Evolutionary conservation across 1,140 invertebrate species (phyloP), one percentile per base, ranked within the genome.

Genomic region (Nasonia giraulti): DNA sequence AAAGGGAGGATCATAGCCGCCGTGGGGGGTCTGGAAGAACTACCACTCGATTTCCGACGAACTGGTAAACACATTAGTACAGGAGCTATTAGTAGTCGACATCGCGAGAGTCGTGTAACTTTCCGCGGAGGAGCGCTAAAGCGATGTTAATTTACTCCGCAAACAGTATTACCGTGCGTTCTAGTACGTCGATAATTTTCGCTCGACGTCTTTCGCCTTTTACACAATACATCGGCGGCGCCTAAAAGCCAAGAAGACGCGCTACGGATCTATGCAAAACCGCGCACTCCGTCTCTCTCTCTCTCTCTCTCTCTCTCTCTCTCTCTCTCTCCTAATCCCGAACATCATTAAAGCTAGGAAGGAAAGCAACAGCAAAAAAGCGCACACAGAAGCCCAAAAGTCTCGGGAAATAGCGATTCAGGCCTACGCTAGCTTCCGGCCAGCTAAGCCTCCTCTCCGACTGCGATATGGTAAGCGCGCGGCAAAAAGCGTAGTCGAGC

Each of bases 21-120:
- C 31, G n/a, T 1, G n/a, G 55, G 75, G 80, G 83, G 80, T 62
- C 79, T 27, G 1, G 27, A 31, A 77, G 37, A 40, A 40, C 37
- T 5, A 40, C 40, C 8, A 83, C 44, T 79, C 44, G 69, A 80
- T 83, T 86, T 82, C 62, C 79, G 20, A 0, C 12, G 68, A 82
- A 81, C 79, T 81, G 82, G 82, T 86, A 80, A 85, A 83, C 85
- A 86, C 76, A 86, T 83, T 80, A 73, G 78, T 84, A 81, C 55
- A 75, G 77, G 69, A 84, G 68, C 77, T 73, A 73, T 74, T 75
- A 80, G 69, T 62, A 80, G 47, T 50, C 44, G 62, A 77, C 31
- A 74, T 80, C 31, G 44, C 27, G 27, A 27, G 27, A 80, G 62
- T 66, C 76, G 47, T 44, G 10, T 69, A 83, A 77, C n/a, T 77